Percentiles rank a stretch among this genome's conserved stretches.
Evolutionary conservation across 2,888 invertebrate species (phyloP).

Genomic region (Mallateleia sp.): DNA sequence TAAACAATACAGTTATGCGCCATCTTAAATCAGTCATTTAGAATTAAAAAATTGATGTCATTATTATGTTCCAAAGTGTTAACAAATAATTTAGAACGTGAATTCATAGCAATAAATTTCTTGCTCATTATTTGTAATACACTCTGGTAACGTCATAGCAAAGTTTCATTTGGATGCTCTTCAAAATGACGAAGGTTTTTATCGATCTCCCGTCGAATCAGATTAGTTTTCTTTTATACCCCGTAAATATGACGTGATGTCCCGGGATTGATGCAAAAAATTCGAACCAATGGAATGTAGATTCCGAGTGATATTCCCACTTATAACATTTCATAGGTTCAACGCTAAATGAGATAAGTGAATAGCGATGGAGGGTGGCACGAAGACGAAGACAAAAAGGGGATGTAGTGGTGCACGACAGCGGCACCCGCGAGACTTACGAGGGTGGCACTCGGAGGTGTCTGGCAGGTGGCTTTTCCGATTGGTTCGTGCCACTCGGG

Average conservation of each 20-base stretch:
- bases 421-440: constrained; percentile 61
- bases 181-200: constrained; percentile 38
- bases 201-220: constrained; percentile 57
- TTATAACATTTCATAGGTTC: constrained; percentile 69
- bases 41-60: too few species aligned
- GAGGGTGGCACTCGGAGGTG: too few species aligned
- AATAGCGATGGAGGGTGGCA: constrained; percentile 62
- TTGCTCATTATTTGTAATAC: background rate
- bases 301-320: constrained; percentile 53
- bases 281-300: constrained; percentile 58
- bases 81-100: too few species aligned
- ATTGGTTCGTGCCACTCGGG: too few species aligned
- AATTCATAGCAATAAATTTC: too few species aligned
- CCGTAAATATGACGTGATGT: constrained; percentile 47
- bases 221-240: constrained; percentile 47
- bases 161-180: background rate
- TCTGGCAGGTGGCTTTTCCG: too few species aligned
- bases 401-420: constrained; percentile 51
- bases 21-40: too few species aligned
- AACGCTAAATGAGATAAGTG: constrained; percentile 75
- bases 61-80: too few species aligned
- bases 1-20: too few species aligned
- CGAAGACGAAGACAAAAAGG: constrained; percentile 57
- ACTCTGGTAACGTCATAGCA: constrained; percentile 13
- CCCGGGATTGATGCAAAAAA: constrained; percentile 55